A percentile compares a stretch with the other conserved stretches of the same genome.
phyloP scores from a whole-genome alignment of 1,140 invertebrate species.

The Ips typographus region DNA sequence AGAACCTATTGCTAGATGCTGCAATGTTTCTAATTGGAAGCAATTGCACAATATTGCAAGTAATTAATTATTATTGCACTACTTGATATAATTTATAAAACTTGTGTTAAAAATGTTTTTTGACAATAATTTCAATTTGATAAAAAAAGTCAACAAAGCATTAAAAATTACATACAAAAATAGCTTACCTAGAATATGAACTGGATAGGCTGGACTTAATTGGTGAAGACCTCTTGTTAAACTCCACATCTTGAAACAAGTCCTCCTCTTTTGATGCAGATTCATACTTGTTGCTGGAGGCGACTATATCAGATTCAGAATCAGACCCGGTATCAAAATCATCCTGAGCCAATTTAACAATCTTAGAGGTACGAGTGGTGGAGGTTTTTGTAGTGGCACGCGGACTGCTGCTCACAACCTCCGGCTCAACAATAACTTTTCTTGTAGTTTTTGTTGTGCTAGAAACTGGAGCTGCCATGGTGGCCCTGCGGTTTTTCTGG shows the following conservation, averaged over 20 bases:
- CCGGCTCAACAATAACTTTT: slow-evolving; percentile 27
- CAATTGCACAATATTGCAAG: too few species aligned
- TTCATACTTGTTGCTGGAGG: slow-evolving; percentile 24
- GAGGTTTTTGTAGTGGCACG: slow-evolving; percentile 22
- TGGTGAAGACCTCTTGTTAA: slow-evolving; percentile 20
- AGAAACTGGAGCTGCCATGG: slow-evolving; percentile 54
- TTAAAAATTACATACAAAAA: too few species aligned
- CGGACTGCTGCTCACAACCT: slow-evolving; percentile 33
- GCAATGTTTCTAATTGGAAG: too few species aligned
- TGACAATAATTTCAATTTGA: too few species aligned
- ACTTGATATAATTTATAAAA: too few species aligned
- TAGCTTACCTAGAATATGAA: slow-evolving; percentile 23
- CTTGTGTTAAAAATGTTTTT: too few species aligned
- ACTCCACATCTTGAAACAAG: slow-evolving; percentile 22
- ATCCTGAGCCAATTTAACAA: slow-evolving; percentile 47
- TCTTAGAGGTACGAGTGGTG: slow-evolving; percentile 51
- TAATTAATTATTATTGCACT: too few species aligned
- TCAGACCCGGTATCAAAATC: slow-evolving; percentile 57
- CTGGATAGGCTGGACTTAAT: slow-evolving; percentile 20
- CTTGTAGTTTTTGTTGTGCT: slow-evolving; percentile 45
- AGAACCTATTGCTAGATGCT: too few species aligned
- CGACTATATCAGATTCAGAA: slow-evolving; percentile 55
- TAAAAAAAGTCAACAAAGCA: too few species aligned
- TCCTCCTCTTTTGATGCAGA: slow-evolving; percentile 15
- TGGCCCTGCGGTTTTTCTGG: slow-evolving; percentile 55